Evolutionary conservation across 2,797 vertebrate species (phyloP).

Genomic region (Cossypha dichroa): DNA sequence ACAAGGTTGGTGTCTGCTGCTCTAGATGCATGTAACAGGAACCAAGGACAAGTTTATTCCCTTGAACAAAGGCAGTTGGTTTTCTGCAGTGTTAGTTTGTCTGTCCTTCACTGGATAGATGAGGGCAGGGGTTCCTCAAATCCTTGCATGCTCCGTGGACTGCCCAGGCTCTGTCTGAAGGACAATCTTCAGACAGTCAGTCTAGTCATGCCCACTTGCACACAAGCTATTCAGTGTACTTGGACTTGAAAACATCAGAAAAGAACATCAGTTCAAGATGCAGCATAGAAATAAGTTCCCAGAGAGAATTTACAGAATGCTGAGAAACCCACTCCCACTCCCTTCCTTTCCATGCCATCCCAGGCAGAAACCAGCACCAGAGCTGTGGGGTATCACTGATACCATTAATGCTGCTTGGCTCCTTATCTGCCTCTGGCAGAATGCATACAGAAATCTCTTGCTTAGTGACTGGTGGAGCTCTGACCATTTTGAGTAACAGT

Average conservation of each 20-base stretch:
- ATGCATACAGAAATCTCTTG: not conserved
- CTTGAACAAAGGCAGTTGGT: not conserved
- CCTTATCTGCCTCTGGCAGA: conserved; percentile 37
- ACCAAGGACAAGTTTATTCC: not conserved
- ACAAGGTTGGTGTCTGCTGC: not conserved
- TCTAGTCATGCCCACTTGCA: not conserved
- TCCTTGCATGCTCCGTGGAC: not conserved
- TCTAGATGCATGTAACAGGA: not conserved
- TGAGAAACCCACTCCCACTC: not conserved
- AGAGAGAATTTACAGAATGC: not conserved
- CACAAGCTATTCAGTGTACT: not conserved
- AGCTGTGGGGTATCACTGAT: conserved; percentile 10
- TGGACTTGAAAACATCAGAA: not conserved
- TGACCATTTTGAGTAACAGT: not conserved
- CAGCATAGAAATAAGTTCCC: not conserved
- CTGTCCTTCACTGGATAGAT: not conserved
- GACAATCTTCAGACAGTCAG: not conserved
- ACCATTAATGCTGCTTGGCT: not conserved
- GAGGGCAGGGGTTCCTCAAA: not conserved
- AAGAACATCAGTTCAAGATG: not conserved
- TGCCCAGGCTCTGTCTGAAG: not conserved
- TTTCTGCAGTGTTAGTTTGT: not conserved
- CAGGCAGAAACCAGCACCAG: not conserved
- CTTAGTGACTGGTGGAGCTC: not conserved
- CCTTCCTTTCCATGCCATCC: not conserved